A percentile compares a stretch with the other conserved stretches of the same genome.
Evolutionary conservation across 2,113 vertebrate genomes (phyloP).

Genomic region (Tetrao urogallus): DNA sequence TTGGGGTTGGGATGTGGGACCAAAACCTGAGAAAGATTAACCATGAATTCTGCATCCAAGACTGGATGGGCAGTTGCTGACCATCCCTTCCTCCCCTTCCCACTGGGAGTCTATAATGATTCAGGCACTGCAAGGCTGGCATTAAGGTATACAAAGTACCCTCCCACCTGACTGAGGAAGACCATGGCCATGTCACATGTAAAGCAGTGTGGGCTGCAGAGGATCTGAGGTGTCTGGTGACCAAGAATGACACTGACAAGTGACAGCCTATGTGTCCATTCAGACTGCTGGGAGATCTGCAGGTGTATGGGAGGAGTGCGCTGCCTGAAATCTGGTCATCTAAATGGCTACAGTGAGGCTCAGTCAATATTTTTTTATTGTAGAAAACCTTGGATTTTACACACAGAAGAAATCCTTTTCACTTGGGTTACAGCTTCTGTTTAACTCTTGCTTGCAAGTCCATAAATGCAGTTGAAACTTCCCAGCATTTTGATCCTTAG

Average conservation of each 20-base stretch:
- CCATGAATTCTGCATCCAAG: not conserved
- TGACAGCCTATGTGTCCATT: not conserved
- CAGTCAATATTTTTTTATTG: not conserved
- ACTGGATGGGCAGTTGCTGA: not conserved
- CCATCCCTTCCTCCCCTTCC: not conserved
- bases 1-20: not conserved
- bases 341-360: not conserved
- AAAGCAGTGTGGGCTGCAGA: not conserved
- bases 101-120: accelerated
- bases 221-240: not conserved
- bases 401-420: not conserved
- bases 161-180: not conserved
- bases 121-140: not conserved
- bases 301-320: not conserved
- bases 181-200: accelerated
- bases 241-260: not conserved
- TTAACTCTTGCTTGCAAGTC: not conserved
- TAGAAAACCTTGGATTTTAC: not conserved
- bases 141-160: not conserved
- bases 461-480: not conserved
- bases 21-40: not conserved
- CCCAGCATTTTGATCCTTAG: not conserved
- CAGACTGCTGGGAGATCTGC: not conserved
- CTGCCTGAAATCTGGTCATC: not conserved
- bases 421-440: not conserved